A percentile compares a stretch with the other conserved stretches of the same genome.
phyloP scores from a whole-genome alignment of 2,888 invertebrate species.

The Xanthorhoe designata region DNA sequence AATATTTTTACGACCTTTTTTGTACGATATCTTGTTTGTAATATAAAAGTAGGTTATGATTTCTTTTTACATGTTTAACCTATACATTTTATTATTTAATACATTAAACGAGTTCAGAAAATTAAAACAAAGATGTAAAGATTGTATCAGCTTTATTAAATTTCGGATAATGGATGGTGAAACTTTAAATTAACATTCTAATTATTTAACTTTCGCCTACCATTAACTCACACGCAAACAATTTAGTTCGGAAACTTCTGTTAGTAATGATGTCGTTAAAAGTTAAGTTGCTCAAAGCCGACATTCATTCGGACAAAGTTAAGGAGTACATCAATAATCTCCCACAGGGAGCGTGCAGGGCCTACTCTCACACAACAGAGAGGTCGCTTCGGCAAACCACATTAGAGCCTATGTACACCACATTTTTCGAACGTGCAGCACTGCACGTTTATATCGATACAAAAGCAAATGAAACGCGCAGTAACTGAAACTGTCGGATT shows the following conservation, averaged over 20 bases:
- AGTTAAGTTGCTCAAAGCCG: conserved; percentile 3
- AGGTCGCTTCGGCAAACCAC: background rate
- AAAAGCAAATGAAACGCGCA: too few species aligned
- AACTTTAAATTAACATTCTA: conserved; percentile 2
- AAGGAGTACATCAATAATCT: conserved; percentile 4
- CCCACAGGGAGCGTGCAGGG: background rate
- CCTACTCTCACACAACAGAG: background rate
- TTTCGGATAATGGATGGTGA: background rate
- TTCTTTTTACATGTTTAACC: background rate
- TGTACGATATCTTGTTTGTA: background rate
- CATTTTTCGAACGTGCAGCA: too few species aligned
- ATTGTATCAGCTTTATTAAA: background rate
- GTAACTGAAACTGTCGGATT: too few species aligned
- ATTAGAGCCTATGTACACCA: background rate
- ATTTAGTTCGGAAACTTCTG: background rate
- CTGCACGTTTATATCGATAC: too few species aligned
- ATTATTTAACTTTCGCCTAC: conserved; percentile 6
- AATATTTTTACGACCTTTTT: background rate
- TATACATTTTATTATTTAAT: background rate
- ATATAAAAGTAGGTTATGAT: background rate
- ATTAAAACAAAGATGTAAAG: background rate
- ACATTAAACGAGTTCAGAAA: background rate
- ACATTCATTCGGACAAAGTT: conserved; percentile 3
- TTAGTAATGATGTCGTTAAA: conserved; percentile 6
- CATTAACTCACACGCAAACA: conserved; percentile 5